Percentiles rank a stretch among this genome's conserved stretches.
phyloP scores from a whole-genome alignment of 2,888 invertebrate genomes.

The Synanthedon vespiformis region DNA sequence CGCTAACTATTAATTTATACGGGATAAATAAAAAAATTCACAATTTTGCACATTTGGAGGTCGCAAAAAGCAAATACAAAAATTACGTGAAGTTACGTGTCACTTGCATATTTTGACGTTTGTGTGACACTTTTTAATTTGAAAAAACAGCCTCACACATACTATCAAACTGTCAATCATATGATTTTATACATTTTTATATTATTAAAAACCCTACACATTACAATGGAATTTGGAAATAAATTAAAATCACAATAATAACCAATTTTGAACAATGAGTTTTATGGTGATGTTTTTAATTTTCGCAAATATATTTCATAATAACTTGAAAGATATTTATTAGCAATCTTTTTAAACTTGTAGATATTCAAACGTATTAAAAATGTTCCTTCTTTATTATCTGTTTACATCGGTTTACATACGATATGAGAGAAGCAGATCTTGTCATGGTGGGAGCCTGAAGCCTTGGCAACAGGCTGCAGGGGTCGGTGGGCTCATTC shows the following conservation, averaged over 20 bases:
- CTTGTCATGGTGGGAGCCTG: no score
- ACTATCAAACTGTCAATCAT: no score
- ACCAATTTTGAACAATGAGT: background rate
- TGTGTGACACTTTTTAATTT: slow-evolving; percentile 13
- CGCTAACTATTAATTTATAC: slow-evolving; percentile 24
- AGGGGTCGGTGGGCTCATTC: slow-evolving; percentile 6
- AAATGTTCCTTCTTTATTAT: no score
- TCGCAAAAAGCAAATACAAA: slow-evolving; percentile 58
- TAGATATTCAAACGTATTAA: no score
- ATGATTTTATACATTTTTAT: no score
- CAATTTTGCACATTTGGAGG: slow-evolving; percentile 64
- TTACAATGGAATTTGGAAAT: background rate
- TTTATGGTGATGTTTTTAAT: background rate
- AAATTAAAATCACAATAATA: background rate
- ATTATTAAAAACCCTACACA: no score
- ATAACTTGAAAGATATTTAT: no score
- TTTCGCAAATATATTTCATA: no score
- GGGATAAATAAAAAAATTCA: slow-evolving; percentile 41
- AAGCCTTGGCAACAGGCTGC: slow-evolving; percentile 8
- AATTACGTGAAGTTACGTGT: slow-evolving; percentile 64
- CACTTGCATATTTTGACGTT: slow-evolving; percentile 59
- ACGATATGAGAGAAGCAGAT: no score
- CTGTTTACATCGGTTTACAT: no score
- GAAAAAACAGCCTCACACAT: background rate
- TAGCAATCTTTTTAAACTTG: no score